Conservation (phyloP, 2,888 invertebrate genomes). For the Cotesia congregata region DNA sequence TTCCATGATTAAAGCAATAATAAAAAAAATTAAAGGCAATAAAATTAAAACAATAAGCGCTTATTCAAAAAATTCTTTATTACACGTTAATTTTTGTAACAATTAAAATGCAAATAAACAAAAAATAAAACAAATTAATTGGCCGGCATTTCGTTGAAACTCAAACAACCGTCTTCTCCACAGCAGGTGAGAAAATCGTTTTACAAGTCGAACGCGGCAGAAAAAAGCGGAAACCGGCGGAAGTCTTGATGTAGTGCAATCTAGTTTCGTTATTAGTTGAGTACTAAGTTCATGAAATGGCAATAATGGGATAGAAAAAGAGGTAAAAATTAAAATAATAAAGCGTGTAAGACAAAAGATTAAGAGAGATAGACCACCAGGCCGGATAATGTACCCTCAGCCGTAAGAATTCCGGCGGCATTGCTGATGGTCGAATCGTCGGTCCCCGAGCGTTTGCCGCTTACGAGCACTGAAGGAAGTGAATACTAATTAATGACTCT, state of each 20-base stretch:
- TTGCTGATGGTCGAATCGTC: slow-evolving; percentile 41
- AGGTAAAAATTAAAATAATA: slow-evolving; percentile 20
- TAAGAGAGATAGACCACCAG: slow-evolving; percentile 45
- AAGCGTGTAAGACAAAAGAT: slow-evolving; percentile 12
- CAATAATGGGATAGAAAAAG: slow-evolving; percentile 27
- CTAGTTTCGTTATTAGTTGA: slow-evolving; percentile 46
- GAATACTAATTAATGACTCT: slow-evolving; percentile 70
- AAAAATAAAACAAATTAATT: slow-evolving; percentile 15
- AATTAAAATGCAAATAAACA: neutral
- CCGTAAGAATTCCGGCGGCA: slow-evolving; percentile 58
- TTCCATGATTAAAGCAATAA: too few relatives aligned
- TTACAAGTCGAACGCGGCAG: slow-evolving; percentile 42
- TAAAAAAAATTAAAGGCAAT: too few relatives aligned
- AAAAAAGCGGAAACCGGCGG: slow-evolving; percentile 42
- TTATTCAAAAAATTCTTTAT: neutral
- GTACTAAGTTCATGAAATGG: slow-evolving; percentile 43
- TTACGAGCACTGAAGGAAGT: slow-evolving; percentile 57
- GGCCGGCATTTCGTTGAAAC: slow-evolving; percentile 5
- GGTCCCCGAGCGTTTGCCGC: slow-evolving; percentile 24
- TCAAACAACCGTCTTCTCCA: slow-evolving; percentile 25
- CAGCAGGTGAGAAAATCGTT: slow-evolving; percentile 57
- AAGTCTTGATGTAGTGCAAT: slow-evolving; percentile 47
- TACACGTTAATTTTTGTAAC: neutral
- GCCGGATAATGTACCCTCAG: slow-evolving; percentile 63
- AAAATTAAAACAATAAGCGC: neutral